phyloP scores from a whole-genome alignment of 2,797 vertebrate species.

The Dicrostonyx torquatus region DNA sequence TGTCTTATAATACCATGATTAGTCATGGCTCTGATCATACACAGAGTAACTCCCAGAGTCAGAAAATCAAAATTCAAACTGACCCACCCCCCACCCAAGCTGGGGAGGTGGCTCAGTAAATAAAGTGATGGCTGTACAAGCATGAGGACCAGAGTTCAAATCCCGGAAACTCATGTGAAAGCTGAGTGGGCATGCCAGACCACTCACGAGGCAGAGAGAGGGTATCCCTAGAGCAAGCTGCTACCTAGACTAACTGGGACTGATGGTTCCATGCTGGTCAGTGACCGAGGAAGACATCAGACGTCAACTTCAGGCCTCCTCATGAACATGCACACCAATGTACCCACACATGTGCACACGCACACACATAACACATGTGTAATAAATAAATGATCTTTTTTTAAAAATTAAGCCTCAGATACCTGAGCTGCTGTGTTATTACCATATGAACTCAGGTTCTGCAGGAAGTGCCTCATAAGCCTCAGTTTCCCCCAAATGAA shows the following conservation, averaged over 20 bases:
- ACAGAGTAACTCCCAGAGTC: background rate
- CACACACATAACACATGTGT: background rate
- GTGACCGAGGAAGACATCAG: background rate
- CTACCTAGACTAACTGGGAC: background rate
- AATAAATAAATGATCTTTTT: background rate
- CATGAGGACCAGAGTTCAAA: background rate
- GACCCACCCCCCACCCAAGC: background rate
- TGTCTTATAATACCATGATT: background rate
- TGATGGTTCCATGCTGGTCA: background rate
- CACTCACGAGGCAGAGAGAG: background rate
- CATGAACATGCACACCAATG: background rate
- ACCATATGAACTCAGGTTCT: background rate
- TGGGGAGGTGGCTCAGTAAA: background rate
- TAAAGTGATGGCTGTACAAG: background rate
- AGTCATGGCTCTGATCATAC: background rate
- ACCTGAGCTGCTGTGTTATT: background rate
- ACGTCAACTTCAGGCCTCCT: background rate
- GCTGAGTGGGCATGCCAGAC: background rate
- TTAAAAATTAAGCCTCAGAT: background rate
- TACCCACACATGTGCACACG: background rate
- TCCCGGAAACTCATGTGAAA: background rate
- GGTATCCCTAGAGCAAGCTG: background rate
- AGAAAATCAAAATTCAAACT: background rate
- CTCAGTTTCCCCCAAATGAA: constrained; percentile 15
- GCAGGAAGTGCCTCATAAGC: background rate